Evolutionary conservation across 2,797 vertebrate species (phyloP).

Genomic region (Chromis chromis): DNA sequence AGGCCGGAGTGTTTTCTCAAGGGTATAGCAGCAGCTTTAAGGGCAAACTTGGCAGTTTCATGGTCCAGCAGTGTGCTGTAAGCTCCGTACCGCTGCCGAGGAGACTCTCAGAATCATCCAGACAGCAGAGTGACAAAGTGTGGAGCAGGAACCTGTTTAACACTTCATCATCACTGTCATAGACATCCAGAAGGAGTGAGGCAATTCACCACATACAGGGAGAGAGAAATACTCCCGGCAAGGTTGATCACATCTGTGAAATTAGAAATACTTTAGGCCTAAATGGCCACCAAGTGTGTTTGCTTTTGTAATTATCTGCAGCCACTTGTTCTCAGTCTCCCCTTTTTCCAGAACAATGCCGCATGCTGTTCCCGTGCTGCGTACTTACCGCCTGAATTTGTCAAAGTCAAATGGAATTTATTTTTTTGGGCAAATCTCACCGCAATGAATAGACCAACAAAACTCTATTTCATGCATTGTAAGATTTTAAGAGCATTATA

Average conservation of each 20-base stretch:
- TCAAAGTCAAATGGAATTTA: constrained; percentile 74
- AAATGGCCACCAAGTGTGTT: constrained; percentile 75
- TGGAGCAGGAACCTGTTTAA: constrained; percentile 71
- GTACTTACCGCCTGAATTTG: constrained; percentile 61
- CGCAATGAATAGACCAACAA: constrained; percentile 70
- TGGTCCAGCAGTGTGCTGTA: constrained; percentile 61
- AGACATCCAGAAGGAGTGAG: constrained; percentile 60
- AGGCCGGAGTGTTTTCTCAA: constrained; percentile 67
- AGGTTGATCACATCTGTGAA: constrained; percentile 84
- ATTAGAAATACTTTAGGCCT: constrained; percentile 79
- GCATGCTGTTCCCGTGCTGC: constrained; percentile 41
- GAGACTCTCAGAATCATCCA: constrained; percentile 59
- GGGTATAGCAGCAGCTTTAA: constrained; percentile 72
- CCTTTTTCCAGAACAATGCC: constrained; percentile 48
- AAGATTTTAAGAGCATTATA: constrained; percentile 69
- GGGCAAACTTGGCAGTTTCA: constrained; percentile 75
- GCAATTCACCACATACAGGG: constrained; percentile 48
- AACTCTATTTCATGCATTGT: constrained; percentile 82
- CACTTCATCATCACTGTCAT: constrained; percentile 75
- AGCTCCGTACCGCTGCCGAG: constrained; percentile 35
- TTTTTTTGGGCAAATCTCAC: constrained; percentile 65
- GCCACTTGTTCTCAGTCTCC: constrained; percentile 42
- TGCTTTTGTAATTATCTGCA: constrained; percentile 77
- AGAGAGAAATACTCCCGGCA: constrained; percentile 61
- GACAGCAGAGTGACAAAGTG: constrained; percentile 71